Conservation (phyloP, 2,888 invertebrate species). For the Seladonia tumulorum region DNA sequence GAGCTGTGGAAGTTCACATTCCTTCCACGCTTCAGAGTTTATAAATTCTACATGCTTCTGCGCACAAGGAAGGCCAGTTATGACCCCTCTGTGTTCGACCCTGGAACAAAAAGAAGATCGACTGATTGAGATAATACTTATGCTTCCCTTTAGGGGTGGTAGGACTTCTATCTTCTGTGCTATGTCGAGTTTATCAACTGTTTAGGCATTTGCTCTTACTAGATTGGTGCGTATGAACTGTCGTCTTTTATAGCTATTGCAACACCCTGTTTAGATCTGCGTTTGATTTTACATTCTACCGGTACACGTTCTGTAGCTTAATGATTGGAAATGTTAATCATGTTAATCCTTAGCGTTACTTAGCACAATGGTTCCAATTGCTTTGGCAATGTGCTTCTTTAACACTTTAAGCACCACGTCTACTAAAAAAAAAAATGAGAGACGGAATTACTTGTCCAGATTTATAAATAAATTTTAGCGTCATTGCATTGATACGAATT, state of each 20-base stretch:
- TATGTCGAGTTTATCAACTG: slow-evolving; percentile 8
- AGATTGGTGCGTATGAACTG: slow-evolving; percentile 1
- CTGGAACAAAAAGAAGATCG: slow-evolving; percentile 65
- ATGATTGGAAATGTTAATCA: neutral
- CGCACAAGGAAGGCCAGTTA: slow-evolving; percentile 77
- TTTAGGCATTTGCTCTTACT: neutral
- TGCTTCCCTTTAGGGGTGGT: neutral
- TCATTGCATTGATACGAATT: too few species aligned
- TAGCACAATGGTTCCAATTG: neutral
- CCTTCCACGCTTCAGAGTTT: slow-evolving; percentile 28
- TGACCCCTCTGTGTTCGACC: slow-evolving; percentile 70
- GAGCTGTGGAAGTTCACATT: neutral
- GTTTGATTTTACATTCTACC: neutral
- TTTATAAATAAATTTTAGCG: too few species aligned
- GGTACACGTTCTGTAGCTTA: neutral
- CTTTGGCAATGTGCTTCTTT: neutral
- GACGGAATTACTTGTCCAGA: too few species aligned
- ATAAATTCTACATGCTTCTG: slow-evolving; percentile 40
- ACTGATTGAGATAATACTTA: neutral
- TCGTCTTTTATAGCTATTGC: neutral
- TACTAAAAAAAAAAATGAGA: too few species aligned
- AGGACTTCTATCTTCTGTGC: neutral
- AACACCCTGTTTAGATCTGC: neutral
- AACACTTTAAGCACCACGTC: too few species aligned
- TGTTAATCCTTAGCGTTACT: neutral